A percentile compares a stretch with the other conserved stretches of the same genome.
Conservation (phyloP, 2,113 vertebrate species). For the Xenopus borealis region DNA sequence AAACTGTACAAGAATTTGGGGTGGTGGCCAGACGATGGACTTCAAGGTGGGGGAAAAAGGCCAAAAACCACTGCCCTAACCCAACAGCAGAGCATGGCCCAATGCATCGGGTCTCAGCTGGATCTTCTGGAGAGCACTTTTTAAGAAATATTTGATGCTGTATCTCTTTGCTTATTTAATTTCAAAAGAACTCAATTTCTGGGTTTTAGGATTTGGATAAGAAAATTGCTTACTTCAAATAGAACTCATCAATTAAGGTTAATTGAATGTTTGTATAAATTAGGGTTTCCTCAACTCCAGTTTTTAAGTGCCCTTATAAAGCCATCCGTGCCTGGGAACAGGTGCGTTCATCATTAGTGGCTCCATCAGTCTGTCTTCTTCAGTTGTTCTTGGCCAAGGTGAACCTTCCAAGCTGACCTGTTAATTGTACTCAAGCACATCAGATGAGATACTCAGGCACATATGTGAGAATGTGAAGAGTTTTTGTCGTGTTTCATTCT, state of each 20-base stretch:
- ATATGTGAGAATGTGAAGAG: neutral
- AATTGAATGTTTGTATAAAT: neutral
- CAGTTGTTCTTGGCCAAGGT: neutral
- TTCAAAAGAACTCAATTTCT: neutral
- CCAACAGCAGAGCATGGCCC: no score
- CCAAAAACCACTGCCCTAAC: no score
- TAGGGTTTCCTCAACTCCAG: neutral
- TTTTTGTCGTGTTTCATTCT: neutral
- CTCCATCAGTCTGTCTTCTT: neutral
- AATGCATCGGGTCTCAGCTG: no score
- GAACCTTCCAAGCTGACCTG: neutral
- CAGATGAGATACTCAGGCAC: neutral
- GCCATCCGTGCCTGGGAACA: neutral
- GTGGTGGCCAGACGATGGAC: no score
- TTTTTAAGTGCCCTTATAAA: neutral
- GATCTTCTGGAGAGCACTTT: no score
- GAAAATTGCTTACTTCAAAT: neutral
- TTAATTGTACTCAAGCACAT: neutral
- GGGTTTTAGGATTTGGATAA: neutral
- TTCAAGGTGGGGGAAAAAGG: no score
- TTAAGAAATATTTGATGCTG: no score
- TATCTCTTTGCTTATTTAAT: no score
- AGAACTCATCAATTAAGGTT: slow-evolving; percentile 3
- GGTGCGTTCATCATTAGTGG: neutral
- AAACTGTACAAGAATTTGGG: no score